These are phyloP conservation scores for Notoglanidium macrostoma DNA, from an alignment of 2,797 vertebrate genomes.

Conservation along the genomic window DNA sequence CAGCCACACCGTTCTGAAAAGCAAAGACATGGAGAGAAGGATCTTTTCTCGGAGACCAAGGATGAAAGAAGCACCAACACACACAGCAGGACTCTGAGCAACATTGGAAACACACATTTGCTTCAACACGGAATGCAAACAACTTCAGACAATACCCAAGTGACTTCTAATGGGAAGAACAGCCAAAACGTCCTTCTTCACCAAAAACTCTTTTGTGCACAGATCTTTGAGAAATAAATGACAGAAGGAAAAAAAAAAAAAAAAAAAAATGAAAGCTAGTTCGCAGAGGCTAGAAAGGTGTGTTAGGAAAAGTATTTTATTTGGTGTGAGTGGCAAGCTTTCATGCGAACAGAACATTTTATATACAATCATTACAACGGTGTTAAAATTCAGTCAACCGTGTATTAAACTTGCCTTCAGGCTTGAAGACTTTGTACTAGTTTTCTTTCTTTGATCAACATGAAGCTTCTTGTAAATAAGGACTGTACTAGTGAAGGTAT, in stretches of 20 bases:
- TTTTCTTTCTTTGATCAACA: not conserved
- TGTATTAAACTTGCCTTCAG: not conserved
- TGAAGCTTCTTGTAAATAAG: not conserved
- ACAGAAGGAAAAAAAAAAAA: too few species aligned
- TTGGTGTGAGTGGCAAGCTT: too few species aligned
- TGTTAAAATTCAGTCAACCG: not conserved
- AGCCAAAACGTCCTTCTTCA: not conserved
- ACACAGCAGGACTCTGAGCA: slow-evolving; percentile 44
- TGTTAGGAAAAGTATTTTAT: not conserved
- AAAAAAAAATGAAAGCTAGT: not conserved
- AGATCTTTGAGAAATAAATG: not conserved
- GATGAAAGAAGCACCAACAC: slow-evolving; percentile 23
- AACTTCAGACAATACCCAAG: not conserved
- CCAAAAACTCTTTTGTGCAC: not conserved
- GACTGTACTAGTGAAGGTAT: not conserved
- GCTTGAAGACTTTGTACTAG: not conserved
- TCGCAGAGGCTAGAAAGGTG: not conserved
- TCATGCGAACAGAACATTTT: not conserved
- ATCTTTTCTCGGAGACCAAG: slow-evolving; percentile 46
- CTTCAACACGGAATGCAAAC: not conserved
- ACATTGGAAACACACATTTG: not conserved
- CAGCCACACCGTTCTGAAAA: not conserved
- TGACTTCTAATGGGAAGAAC: not conserved
- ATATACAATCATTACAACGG: not conserved
- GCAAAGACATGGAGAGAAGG: not conserved